Percentiles rank a stretch among this genome's conserved stretches.
Evolutionary conservation across 2,113 vertebrate species (phyloP).

Genomic region (Marmota flaviventris): DNA sequence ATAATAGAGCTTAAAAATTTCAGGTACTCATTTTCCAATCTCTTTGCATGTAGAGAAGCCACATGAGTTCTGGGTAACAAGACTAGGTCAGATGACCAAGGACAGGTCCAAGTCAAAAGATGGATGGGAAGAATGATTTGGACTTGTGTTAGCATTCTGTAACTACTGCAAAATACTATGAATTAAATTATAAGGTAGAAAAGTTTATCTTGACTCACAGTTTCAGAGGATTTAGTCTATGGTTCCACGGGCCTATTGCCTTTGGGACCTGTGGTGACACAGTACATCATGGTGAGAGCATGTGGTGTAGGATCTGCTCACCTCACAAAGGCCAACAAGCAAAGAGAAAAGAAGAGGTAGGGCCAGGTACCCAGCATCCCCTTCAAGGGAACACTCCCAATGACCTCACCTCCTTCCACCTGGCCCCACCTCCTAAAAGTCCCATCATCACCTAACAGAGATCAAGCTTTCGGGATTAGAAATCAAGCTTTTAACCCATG

Average conservation of each 20-base stretch:
- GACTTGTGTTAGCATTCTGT: not conserved
- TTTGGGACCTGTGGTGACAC: not conserved
- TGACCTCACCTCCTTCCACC: not conserved
- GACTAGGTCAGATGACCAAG: not conserved
- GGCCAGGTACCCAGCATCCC: no score
- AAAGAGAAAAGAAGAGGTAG: not conserved
- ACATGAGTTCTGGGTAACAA: not conserved
- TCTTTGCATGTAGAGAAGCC: not conserved
- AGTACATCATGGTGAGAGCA: not conserved
- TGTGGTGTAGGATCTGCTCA: not conserved
- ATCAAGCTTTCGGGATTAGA: no score
- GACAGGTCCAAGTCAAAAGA: not conserved
- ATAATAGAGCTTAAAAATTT: not conserved
- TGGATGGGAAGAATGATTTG: conserved; percentile 17
- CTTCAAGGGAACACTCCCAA: not conserved
- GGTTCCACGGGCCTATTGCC: no score
- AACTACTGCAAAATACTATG: not conserved
- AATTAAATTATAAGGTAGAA: not conserved
- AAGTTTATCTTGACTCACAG: not conserved
- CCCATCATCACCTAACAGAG: not conserved
- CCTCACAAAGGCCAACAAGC: not conserved
- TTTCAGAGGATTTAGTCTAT: not conserved
- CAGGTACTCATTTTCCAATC: not conserved
- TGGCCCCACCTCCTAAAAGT: no score
- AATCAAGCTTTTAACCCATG: not conserved